Conservation (phyloP, 2,113 vertebrate genomes). For the Clarias batrachus region DNA sequence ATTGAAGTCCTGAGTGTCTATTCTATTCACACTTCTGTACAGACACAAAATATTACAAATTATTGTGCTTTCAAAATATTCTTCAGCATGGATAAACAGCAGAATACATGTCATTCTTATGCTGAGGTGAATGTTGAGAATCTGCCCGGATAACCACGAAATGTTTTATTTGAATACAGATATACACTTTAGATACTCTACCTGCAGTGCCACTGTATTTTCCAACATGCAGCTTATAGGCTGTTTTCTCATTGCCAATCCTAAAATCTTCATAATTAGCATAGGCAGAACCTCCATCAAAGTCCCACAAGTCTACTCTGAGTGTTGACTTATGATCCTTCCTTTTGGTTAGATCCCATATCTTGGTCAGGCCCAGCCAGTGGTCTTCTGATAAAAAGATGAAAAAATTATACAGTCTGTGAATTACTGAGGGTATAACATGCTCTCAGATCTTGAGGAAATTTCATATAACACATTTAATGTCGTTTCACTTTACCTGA, state of each 20-base stretch:
- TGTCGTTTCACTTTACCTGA: background rate
- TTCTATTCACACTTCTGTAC: background rate
- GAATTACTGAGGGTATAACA: too few relatives aligned
- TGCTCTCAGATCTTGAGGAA: too few relatives aligned
- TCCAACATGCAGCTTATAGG: conserved; percentile 63
- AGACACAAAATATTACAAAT: background rate
- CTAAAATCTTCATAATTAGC: conserved; percentile 64
- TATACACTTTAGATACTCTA: conserved; percentile 29
- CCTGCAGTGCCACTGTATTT: conserved; percentile 66
- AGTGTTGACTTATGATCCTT: conserved; percentile 48
- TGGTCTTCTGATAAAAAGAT: conserved; percentile 61
- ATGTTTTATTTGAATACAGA: background rate
- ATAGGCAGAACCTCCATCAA: conserved; percentile 52
- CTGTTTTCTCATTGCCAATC: conserved; percentile 48
- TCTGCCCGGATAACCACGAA: conserved; percentile 22
- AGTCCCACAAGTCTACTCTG: conserved; percentile 69
- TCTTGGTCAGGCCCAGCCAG: conserved; percentile 67
- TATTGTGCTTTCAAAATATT: background rate
- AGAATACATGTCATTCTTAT: background rate
- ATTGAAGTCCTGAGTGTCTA: background rate
- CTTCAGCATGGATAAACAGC: background rate
- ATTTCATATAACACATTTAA: background rate
- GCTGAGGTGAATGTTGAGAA: background rate
- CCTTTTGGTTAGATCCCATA: conserved; percentile 56
- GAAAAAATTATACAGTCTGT: background rate